Evolutionary conservation across 1,140 invertebrate genomes (phyloP).

Genomic region (Drosophila watanabei): DNA sequence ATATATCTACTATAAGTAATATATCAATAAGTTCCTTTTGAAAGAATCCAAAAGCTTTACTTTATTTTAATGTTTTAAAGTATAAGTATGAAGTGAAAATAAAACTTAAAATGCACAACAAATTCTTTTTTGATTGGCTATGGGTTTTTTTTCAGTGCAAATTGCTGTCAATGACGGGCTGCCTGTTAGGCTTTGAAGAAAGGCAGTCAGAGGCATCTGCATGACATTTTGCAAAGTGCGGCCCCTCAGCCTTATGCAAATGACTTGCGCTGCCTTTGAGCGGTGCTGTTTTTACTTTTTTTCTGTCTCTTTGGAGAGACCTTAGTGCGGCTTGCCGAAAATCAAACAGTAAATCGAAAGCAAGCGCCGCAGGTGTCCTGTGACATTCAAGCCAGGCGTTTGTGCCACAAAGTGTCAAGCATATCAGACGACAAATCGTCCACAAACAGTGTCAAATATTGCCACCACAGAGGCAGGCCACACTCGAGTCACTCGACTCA

Average conservation of each 20-base stretch:
- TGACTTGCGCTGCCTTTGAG: slow-evolving; percentile 34
- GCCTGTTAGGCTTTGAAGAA: background rate
- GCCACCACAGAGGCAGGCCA: slow-evolving; percentile 23
- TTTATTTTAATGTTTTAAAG: background rate
- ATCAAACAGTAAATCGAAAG: slow-evolving; percentile 41
- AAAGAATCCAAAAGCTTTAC: background rate
- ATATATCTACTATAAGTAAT: background rate
- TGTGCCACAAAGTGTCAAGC: slow-evolving; percentile 31
- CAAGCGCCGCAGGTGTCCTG: slow-evolving; percentile 33
- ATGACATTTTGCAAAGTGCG: slow-evolving; percentile 30
- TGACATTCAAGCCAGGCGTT: slow-evolving; percentile 20
- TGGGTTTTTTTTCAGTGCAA: background rate
- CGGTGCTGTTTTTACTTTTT: background rate
- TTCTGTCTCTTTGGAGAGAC: background rate
- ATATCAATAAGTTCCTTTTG: background rate
- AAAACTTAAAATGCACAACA: background rate
- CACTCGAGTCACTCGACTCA: slow-evolving; percentile 1
- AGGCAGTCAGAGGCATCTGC: slow-evolving; percentile 6
- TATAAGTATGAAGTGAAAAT: background rate
- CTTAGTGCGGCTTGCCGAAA: slow-evolving; percentile 14
- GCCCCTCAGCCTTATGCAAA: slow-evolving; percentile 33
- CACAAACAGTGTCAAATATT: slow-evolving; percentile 45
- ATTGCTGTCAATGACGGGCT: slow-evolving; percentile 5
- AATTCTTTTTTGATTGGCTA: no score
- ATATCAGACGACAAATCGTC: slow-evolving; percentile 39